Base-by-base conservation (phyloP, 2,113 vertebrate species). In the Sander lucioperca region DNA sequence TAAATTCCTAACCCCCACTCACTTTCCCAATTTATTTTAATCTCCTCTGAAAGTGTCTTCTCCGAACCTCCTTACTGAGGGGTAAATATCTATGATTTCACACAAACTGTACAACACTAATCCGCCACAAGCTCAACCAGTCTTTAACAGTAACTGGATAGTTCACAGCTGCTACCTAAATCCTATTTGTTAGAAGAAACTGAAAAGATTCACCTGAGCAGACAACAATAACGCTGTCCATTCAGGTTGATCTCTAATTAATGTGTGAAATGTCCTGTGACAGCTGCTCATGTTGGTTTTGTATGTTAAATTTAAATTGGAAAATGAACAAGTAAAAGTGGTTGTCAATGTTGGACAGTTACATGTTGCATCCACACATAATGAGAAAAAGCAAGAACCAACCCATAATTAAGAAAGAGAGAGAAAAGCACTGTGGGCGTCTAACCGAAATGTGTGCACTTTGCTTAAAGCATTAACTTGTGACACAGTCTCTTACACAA, bases 31-130 rank as follows among this genome's bases (percentile, higher is more conserved):
- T 9, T 73, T 74, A 58, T 66, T 59, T 72, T 73, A 65, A 76
- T 70, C 65, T 76, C 65, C 27, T 63, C 50, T 63, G 25, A 63
- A 70, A 74, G 65, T 75, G 59, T 83, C 67, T 53, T 61, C 70
- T 51, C 45, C 15, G 59, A 36, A 67, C 63, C 79, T 36, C 48
- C 45, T 81, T 62, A 53, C 23, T 6, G 33, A 81, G 23, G 47
- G 14, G 27, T 63, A 63, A 25, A 70, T 56, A 68, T 68, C 54
- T 69, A 13, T 69, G 69, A 76, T 76, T 82, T 82, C 50, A 56
- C 39, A 36, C 48, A 63, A 68, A 75, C 57, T 62, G 56, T 67
- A 39, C 30, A 30, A 81, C 63, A 61, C 61, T 82, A 81, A 75
- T 67, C 74, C 5, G 7, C 51, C 39, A 57, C 63, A 58, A 67